phyloP scores from a whole-genome alignment of 2,888 invertebrate species.

The Melipona beecheii region DNA sequence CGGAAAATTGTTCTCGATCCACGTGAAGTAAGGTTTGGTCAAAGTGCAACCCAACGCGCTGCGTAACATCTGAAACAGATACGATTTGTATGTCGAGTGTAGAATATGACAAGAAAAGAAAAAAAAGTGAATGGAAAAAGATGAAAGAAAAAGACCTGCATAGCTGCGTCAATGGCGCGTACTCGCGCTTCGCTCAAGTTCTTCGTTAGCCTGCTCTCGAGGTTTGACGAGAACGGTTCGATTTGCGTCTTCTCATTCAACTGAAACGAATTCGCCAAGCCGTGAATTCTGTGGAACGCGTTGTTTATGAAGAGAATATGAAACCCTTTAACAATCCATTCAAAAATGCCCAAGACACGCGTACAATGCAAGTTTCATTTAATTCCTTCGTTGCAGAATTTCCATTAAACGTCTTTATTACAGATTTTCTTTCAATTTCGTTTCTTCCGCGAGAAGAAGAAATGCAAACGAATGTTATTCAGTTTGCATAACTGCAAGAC shows the following conservation, averaged over 20 bases:
- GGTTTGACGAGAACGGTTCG: constrained; percentile 70
- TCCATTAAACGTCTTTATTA: no score
- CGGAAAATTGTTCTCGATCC: constrained; percentile 73
- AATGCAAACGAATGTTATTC: no score
- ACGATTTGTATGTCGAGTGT: not conserved
- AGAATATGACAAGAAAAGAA: not conserved
- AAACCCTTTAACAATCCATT: not conserved
- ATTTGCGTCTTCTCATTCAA: constrained; percentile 73
- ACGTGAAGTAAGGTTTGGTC: constrained; percentile 74
- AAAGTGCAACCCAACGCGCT: constrained; percentile 62
- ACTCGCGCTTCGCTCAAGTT: constrained; percentile 43
- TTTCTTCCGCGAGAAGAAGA: no score
- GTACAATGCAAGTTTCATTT: no score
- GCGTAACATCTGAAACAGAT: constrained; percentile 66
- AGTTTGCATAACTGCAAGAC: no score
- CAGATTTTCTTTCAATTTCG: no score
- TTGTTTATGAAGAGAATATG: no score
- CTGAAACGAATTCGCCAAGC: constrained; percentile 56
- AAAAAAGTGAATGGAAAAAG: not conserved
- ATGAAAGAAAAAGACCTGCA: constrained; percentile 58
- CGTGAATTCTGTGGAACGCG: not conserved
- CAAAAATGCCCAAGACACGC: no score
- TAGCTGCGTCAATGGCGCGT: constrained; percentile 62
- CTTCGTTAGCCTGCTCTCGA: constrained; percentile 65
- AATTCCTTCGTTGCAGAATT: no score